Base-by-base conservation (phyloP, 2,113 vertebrate species). In the Thamnaconus septentrionalis region DNA sequence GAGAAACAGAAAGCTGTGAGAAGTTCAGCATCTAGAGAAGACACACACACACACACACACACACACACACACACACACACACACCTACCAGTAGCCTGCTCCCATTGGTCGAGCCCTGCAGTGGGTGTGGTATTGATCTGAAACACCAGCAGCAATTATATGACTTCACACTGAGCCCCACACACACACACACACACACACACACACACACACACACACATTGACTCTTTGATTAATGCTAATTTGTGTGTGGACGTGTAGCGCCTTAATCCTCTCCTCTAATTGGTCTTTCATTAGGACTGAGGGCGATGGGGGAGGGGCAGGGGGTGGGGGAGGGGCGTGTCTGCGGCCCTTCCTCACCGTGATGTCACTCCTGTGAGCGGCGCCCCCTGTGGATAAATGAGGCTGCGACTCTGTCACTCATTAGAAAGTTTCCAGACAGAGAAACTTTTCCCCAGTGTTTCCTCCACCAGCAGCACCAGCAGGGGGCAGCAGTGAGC, bases 141-240 rank as follows among this genome's bases (percentile, higher is more conserved):
- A 79, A 84, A 82, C 80, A 83, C 76, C 82, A 76, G 75, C 82
- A 75, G 83, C 85, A 87, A 90, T 90, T 87, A 86, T 84, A 72
- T 8, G 41, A 75, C 63, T 77, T 84, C 85, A 74, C 68, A 82
- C 86, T 80, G 88, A 52, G 79, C 71, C 70, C 82, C 73, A 39
- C 65, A 75, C 83, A 87, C 70, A 72, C 82, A 72, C 63, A 71
- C 83, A 73, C 62, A 79, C 71, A 83, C 87, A 85, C 85, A 67
- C 62, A 62, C 66, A 59, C 45, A 48, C 63, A 61, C 62, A 59
- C 61, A 66, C 66, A 71, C 74, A 71, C 77, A 77, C 70, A 75
- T 67, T 59, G 66, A 66, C 64, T 64, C 75, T 81, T 86, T 87
- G 88, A 90, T 90, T 84, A 80, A 90, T 92, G 85, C 84, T 88